Evolutionary conservation across 2,888 invertebrate genomes (phyloP).

Genomic region (Callinectes sapidus): DNA sequence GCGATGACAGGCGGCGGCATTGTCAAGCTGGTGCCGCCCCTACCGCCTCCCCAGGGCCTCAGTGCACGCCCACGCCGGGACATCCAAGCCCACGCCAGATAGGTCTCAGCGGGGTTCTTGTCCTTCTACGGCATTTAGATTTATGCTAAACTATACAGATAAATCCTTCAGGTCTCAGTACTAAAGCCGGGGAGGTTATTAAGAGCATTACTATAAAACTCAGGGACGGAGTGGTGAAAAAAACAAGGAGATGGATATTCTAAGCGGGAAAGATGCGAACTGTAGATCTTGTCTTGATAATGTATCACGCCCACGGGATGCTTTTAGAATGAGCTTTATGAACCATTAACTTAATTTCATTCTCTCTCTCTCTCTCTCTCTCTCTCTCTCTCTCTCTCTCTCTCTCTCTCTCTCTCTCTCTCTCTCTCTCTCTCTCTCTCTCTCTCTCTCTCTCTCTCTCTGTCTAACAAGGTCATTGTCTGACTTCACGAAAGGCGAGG

Average conservation of each 20-base stretch:
- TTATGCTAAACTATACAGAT: constrained; percentile 11
- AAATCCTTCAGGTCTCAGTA: not conserved
- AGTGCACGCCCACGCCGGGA: not conserved
- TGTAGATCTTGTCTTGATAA: not conserved
- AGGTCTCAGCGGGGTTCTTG: not conserved
- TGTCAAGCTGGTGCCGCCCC: constrained; percentile 24
- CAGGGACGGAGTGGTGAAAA: not conserved
- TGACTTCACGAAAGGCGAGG: not conserved
- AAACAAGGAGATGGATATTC: not conserved
- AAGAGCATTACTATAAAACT: not conserved
- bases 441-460: not conserved
- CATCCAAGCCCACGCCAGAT: not conserved
- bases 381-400: constrained; percentile 25
- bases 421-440: constrained; percentile 11
- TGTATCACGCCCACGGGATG: not conserved
- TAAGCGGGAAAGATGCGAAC: not conserved
- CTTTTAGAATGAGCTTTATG: not conserved
- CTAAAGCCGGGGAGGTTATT: not conserved
- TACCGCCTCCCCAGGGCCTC: not conserved
- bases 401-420: constrained; percentile 25
- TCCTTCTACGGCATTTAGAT: not conserved
- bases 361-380: not conserved
- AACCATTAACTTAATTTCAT: not conserved
- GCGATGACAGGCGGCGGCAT: constrained; percentile 1
- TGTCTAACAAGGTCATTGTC: not conserved